Conservation (phyloP, 1,140 invertebrate genomes). For the Zaprionus lachaisei region DNA sequence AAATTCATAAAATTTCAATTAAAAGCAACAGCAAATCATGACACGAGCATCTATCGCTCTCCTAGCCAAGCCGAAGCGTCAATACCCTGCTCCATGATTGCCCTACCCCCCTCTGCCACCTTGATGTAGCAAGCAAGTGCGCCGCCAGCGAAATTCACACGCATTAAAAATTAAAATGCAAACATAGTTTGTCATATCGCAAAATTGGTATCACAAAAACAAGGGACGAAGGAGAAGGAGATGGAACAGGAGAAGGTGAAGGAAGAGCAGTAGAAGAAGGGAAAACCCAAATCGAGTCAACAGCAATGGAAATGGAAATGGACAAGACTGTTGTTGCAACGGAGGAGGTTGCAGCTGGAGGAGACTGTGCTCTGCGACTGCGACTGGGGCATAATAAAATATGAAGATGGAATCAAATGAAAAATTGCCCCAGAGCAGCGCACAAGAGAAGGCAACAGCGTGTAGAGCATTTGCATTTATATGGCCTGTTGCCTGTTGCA, state of each 20-base stretch:
- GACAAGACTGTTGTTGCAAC: slow-evolving; percentile 34
- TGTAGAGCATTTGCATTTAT: slow-evolving; percentile 79
- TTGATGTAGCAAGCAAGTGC: slow-evolving; percentile 23
- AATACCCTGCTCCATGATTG: slow-evolving; percentile 2
- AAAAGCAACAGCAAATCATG: slow-evolving; percentile 84
- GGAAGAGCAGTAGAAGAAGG: slow-evolving; percentile 20
- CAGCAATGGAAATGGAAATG: slow-evolving; percentile 64
- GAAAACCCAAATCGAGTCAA: slow-evolving; percentile 38
- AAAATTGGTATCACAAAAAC: slow-evolving; percentile 74
- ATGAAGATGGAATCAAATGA: slow-evolving; percentile 84
- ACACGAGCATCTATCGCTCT: slow-evolving; percentile 69
- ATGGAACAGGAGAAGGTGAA: background rate
- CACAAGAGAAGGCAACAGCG: slow-evolving; percentile 53
- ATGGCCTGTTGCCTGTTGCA: slow-evolving; percentile 48
- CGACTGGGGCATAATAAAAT: slow-evolving; percentile 74
- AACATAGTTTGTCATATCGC: slow-evolving; percentile 83
- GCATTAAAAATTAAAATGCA: slow-evolving; percentile 84
- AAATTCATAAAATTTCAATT: slow-evolving; percentile 84
- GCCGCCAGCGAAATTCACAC: slow-evolving; percentile 82
- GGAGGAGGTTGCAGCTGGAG: slow-evolving; percentile 3
- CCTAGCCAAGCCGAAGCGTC: slow-evolving; percentile 32
- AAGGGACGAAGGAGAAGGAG: background rate
- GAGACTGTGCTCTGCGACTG: background rate
- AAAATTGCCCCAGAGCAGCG: slow-evolving; percentile 81
- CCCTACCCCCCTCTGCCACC: slow-evolving; percentile 2